Conservation (phyloP, 35 echinoderm and acorn worm species). For the Stichopus chloronotus region DNA sequence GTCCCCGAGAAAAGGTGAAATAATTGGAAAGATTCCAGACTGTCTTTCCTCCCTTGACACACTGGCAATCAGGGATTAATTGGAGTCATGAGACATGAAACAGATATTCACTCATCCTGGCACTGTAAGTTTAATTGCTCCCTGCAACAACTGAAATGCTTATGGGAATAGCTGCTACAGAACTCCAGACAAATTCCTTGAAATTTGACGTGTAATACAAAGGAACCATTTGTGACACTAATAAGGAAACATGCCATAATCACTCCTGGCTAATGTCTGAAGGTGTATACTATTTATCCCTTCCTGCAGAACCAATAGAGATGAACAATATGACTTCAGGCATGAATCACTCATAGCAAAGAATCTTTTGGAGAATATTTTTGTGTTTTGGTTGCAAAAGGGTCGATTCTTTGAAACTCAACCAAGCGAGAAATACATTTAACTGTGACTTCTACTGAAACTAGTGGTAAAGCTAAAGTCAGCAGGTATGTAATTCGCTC, state of each 20-base stretch:
- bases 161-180: not conserved
- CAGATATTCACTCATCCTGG: not conserved
- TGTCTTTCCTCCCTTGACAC: not conserved
- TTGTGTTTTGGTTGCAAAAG: no score
- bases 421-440: no score
- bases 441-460: no score
- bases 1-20: not conserved
- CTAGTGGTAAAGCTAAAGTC: no score
- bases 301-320: no score
- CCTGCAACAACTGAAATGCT: not conserved
- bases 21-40: not conserved
- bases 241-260: not conserved
- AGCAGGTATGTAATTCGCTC: no score
- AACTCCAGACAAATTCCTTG: not conserved
- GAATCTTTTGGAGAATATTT: no score
- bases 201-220: not conserved
- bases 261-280: not conserved
- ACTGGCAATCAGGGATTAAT: not conserved
- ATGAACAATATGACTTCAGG: no score
- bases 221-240: not conserved
- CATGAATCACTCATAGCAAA: no score
- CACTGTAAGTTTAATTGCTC: not conserved
- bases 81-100: not conserved
- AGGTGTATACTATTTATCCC: no score
- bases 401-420: no score